These are phyloP conservation scores for Phaethornis superciliosus DNA, from an alignment of 2,113 vertebrate species.

Conservation along the genomic window DNA sequence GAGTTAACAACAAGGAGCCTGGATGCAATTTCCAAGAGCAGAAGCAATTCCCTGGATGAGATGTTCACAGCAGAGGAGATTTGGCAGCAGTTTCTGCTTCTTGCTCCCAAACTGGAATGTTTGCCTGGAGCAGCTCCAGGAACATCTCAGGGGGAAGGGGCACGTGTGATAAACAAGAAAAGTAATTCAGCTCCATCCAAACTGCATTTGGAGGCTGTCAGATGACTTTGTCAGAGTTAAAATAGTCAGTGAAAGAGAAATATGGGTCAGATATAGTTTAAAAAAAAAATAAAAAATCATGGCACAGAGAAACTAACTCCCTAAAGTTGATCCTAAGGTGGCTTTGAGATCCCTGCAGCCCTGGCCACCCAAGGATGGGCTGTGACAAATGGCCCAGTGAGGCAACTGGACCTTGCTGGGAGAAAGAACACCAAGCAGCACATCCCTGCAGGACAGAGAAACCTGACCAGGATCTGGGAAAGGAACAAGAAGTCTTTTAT, in stretches of 20 bases:
- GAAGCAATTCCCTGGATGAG: background rate
- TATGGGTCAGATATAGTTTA: background rate
- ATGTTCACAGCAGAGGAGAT: background rate
- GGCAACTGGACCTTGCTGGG: background rate
- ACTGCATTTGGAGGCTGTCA: background rate
- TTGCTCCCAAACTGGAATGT: background rate
- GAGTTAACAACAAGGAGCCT: background rate
- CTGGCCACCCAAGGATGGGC: background rate
- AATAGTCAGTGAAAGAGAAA: background rate
- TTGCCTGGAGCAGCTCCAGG: slow-evolving; percentile 12
- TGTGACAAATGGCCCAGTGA: fast-evolving
- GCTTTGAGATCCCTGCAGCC: background rate
- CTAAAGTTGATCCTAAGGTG: background rate
- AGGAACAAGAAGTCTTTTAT: background rate
- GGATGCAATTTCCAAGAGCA: background rate
- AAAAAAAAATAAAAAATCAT: too few relatives aligned
- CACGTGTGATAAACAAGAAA: background rate
- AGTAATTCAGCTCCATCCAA: background rate
- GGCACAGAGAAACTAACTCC: background rate
- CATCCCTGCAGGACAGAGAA: background rate
- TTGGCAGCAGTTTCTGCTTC: slow-evolving; percentile 11
- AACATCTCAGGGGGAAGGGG: background rate
- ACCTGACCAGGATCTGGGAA: background rate
- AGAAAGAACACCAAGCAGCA: background rate
- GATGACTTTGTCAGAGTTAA: background rate